Evolutionary conservation across 2,888 invertebrate genomes (phyloP).

Genomic region (Masnerella sp.): DNA sequence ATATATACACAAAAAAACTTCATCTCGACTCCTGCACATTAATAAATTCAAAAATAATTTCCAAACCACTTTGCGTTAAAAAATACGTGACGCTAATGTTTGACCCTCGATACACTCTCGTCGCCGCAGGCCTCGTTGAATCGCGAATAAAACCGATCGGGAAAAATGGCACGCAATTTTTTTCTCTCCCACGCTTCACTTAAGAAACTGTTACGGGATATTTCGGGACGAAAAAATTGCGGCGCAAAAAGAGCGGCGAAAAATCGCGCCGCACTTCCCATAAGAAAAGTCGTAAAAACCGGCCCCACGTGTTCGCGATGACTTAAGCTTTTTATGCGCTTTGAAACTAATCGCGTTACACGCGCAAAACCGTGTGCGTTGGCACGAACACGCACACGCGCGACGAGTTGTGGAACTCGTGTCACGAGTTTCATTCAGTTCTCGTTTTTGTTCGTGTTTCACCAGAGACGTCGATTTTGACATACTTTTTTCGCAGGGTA

Average conservation of each 20-base stretch:
- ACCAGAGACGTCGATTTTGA: slow-evolving; percentile 35
- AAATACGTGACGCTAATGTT: slow-evolving; percentile 9
- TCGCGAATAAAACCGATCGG: slow-evolving; percentile 5
- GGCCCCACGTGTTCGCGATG: slow-evolving; percentile 63
- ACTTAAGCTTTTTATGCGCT: slow-evolving; percentile 63
- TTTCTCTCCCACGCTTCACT: slow-evolving; percentile 1
- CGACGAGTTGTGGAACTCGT: slow-evolving; percentile 30
- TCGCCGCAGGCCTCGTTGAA: neutral
- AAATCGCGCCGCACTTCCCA: slow-evolving; percentile 49
- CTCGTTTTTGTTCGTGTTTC: slow-evolving; percentile 27
- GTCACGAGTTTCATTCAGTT: slow-evolving; percentile 52
- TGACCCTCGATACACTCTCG: neutral
- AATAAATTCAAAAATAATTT: slow-evolving; percentile 1
- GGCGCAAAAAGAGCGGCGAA: neutral
- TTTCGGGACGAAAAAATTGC: slow-evolving; percentile 22
- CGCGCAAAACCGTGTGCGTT: slow-evolving; percentile 34
- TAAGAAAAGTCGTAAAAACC: slow-evolving; percentile 61
- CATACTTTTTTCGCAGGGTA: slow-evolving; percentile 24
- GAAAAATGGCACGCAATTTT: slow-evolving; percentile 11
- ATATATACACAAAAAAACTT: too few relatives aligned
- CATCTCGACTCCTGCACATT: neutral
- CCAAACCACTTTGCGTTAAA: neutral
- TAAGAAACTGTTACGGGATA: slow-evolving; percentile 33
- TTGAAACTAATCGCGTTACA: slow-evolving; percentile 51
- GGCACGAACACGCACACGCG: slow-evolving; percentile 10